Evolutionary conservation across 2,113 vertebrate species (phyloP).

Genomic region (Suncus etruscus): DNA sequence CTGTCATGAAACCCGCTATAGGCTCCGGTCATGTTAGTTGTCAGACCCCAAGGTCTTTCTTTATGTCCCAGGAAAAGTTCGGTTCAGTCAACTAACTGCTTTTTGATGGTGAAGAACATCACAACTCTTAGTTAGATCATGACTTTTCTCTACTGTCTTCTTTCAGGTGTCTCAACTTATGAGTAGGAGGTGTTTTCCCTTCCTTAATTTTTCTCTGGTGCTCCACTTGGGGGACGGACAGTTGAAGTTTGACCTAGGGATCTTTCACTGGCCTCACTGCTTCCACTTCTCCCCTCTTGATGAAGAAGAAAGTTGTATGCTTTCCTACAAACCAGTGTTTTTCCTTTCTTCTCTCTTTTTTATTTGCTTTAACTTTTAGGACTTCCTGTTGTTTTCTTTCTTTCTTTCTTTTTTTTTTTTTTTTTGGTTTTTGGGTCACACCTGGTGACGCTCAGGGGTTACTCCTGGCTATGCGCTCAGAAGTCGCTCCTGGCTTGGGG

Average conservation of each 20-base stretch:
- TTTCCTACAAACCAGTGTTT: constrained; percentile 3
- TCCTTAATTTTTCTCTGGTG: no score
- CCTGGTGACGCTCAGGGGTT: no score
- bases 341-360: constrained; percentile 7
- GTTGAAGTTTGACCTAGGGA: not conserved
- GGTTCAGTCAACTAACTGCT: no score
- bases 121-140: not conserved
- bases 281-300: not conserved
- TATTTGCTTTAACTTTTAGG: constrained; percentile 22
- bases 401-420: not conserved
- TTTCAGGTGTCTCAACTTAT: not conserved
- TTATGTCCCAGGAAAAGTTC: no score
- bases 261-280: not conserved
- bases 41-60: no score
- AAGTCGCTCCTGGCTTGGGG: no score
- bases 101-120: not conserved
- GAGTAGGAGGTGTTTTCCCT: not conserved
- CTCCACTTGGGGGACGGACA: not conserved
- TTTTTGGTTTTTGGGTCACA: no score
- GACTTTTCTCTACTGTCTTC: not conserved
- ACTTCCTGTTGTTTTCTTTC: constrained; percentile 24
- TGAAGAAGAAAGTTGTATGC: not conserved
- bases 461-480: no score
- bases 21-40: no score
- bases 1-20: no score